Evolutionary conservation across 2,797 vertebrate genomes (phyloP), one percentile per base, ranked within the genome.

Genomic region (Tapirus indicus): DNA sequence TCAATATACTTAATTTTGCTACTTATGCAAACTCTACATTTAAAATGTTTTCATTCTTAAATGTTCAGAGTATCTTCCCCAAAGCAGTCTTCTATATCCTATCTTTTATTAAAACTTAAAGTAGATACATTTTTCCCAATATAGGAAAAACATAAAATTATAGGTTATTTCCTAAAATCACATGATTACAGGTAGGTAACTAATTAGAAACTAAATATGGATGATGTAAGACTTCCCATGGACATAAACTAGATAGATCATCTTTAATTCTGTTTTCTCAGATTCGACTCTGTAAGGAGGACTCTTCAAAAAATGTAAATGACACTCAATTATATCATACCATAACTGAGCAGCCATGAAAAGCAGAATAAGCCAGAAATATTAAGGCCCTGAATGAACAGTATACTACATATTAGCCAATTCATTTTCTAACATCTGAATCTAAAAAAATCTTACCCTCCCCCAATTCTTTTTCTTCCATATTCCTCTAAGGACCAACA

Each of bases 31-130:
- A 89, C 58, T 80, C 64, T 49, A 74, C 58, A 68, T 35, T 85
- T 82, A 88, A 58, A 85, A 95, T 9, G 62, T 68, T 72, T 88
- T 86, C 85, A 60, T 52, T 83, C 74, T 64, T 88, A 84, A 88
- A 14, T 58, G 11, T 86, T 75, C 56, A 58, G 41, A n/a, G 32
- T 41, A 49, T 77, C 47, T 72, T 64, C 84, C n/a, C 29, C 7
- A 84, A 84, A 79, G 10, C 60, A 77, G 74, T 69, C 72, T 86
- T 90, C 35, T n/a, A 27, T 23, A 49, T 64, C 23, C n/a, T 66
- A 3, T 64, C 38, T 89, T 44, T 60, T 68, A 83, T 92, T 64
- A 44, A 75, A 92, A 87, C 9, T 60, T 91, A 93, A 44, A 25
- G n/a, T 23, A 60, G 52, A 72, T 7, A 77, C 23, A 78, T 52